These are phyloP conservation scores for Alexandromys fortis DNA, from an alignment of 2,113 vertebrate species.

Conservation along the genomic window DNA sequence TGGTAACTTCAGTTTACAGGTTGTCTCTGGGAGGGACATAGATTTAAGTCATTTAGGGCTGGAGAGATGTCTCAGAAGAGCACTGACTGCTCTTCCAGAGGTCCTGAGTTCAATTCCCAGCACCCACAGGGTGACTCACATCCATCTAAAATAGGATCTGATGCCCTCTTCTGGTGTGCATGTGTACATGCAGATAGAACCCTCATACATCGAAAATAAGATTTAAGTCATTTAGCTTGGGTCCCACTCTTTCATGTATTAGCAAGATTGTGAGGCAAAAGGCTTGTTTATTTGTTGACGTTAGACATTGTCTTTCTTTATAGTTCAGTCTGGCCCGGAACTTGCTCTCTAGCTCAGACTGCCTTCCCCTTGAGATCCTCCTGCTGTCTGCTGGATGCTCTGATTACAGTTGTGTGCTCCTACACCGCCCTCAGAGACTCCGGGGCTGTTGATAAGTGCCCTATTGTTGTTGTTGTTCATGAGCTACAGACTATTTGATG, in stretches of 20 bases:
- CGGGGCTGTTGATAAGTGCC: slow-evolving; percentile 2
- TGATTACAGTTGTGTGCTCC: background rate
- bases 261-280: background rate
- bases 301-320: background rate
- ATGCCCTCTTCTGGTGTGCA: too few species aligned
- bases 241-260: background rate
- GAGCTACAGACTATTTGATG: background rate
- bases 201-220: background rate
- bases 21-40: background rate
- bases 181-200: too few species aligned
- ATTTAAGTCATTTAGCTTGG: background rate
- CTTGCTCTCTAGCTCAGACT: background rate
- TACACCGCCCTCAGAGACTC: background rate
- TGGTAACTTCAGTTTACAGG: background rate
- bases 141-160: too few species aligned
- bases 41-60: background rate
- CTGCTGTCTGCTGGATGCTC: background rate
- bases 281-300: background rate
- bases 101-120: too few species aligned
- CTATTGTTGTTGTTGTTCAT: slow-evolving; percentile 13
- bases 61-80: too few species aligned
- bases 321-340: background rate
- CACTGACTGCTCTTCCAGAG: too few species aligned
- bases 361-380: background rate
- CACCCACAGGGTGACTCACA: too few species aligned